phyloP scores from a whole-genome alignment of 2,113 vertebrate species.

The Columbina picui region DNA sequence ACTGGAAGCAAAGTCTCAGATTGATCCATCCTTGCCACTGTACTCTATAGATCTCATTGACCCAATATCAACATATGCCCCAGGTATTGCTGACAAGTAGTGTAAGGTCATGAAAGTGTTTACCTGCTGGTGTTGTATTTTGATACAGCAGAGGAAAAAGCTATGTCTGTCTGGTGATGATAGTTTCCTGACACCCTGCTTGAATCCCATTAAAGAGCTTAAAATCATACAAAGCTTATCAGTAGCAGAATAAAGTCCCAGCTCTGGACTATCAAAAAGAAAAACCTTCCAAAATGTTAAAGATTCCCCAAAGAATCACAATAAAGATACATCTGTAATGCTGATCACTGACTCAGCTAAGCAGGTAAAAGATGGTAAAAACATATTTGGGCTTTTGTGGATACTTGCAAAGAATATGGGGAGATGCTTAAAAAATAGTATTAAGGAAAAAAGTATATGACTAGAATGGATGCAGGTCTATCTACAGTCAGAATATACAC shows the following conservation, averaged over 20 bases:
- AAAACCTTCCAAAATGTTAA: not conserved
- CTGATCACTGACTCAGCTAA: not conserved
- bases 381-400: not conserved
- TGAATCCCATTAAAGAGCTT: not conserved
- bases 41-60: not conserved
- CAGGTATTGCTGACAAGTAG: not conserved
- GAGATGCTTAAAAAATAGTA: not conserved
- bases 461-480: not conserved
- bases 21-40: not conserved
- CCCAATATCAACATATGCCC: accelerated
- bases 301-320: not conserved
- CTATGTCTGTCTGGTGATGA: not conserved
- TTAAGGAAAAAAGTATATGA: not conserved
- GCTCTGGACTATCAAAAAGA: not conserved
- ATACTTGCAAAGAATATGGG: not conserved
- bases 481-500: not conserved
- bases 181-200: not conserved
- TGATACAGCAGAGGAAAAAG: not conserved
- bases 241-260: not conserved
- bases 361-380: not conserved
- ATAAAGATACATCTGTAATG: not conserved
- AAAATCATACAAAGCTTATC: not conserved
- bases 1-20: not conserved
- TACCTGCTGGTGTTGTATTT: not conserved
- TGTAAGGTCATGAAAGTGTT: not conserved